A percentile compares a stretch with the other conserved stretches of the same genome.
Conservation (phyloP, 2,888 invertebrate species). For the Seira sanloemensis region DNA sequence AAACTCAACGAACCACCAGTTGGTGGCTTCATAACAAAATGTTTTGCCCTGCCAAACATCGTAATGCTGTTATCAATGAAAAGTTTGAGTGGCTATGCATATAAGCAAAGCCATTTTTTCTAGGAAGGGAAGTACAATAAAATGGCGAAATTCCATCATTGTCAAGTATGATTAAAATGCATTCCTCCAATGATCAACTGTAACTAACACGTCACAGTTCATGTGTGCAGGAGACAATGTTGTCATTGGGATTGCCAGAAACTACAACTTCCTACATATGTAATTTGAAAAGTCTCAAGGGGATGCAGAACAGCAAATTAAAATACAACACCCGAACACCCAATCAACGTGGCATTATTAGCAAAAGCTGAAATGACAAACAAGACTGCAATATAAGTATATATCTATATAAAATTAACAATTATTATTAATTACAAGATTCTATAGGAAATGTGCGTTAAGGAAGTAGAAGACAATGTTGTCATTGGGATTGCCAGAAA, state of each 20-base stretch:
- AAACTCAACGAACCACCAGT: background rate
- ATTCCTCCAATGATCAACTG: slow-evolving; percentile 55
- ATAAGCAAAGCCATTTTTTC: too few species aligned
- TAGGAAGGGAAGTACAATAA: background rate
- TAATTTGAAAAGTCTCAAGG: background rate
- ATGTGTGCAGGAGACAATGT: background rate
- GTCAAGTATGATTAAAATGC: slow-evolving; percentile 61
- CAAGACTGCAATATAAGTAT: too few species aligned
- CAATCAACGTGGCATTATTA: too few species aligned
- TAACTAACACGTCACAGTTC: slow-evolving; percentile 28
- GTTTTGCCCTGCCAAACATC: background rate
- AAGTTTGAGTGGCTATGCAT: too few species aligned
- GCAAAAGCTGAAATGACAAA: too few species aligned
- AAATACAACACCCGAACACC: too few species aligned
- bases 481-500: too few species aligned
- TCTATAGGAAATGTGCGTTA: background rate
- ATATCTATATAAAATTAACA: too few species aligned
- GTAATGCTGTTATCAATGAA: background rate
- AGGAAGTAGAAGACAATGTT: background rate
- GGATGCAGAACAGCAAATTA: background rate
- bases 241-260: too few species aligned
- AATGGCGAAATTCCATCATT: slow-evolving; percentile 51
- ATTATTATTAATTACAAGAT: too few species aligned
- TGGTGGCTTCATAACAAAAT: background rate
- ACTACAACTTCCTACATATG: background rate